phyloP scores from a whole-genome alignment of 1,140 invertebrate genomes.

The Cyclina sinensis region DNA sequence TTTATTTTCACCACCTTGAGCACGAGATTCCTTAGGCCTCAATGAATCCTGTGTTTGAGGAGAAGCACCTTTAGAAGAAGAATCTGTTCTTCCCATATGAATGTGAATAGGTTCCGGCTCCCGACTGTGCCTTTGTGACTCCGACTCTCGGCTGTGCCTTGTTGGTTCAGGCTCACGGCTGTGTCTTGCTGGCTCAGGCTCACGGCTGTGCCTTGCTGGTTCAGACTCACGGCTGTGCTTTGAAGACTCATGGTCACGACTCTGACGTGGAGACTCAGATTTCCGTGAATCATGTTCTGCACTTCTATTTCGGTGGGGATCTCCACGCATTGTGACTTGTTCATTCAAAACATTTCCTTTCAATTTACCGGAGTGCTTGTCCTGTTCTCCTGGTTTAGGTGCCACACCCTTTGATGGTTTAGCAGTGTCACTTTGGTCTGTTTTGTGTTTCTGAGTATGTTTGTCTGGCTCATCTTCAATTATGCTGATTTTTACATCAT shows the following conservation, averaged over 20 bases:
- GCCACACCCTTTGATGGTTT: neutral
- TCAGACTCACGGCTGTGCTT: conserved; percentile 8
- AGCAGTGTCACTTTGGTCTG: neutral
- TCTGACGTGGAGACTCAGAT: conserved; percentile 1
- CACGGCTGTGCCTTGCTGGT: conserved; percentile 12
- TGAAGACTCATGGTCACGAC: neutral
- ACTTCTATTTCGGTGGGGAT: neutral
- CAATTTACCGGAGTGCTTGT: neutral
- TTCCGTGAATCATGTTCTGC: neutral
- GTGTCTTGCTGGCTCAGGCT: conserved; percentile 22
- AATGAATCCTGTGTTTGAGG: neutral
- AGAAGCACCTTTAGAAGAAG: neutral
- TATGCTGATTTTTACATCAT: conserved; percentile 79
- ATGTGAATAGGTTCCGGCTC: conserved; percentile 55
- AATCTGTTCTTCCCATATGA: conserved; percentile 45
- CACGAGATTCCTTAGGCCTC: neutral
- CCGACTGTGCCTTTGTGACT: neutral
- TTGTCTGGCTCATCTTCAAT: conserved; percentile 72
- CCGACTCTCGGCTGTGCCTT: neutral
- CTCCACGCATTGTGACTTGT: neutral
- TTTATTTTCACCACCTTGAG: conserved; percentile 14
- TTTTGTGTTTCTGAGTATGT: neutral
- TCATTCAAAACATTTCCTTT: neutral
- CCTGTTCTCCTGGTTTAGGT: neutral
- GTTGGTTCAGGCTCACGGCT: conserved; percentile 13